A percentile compares a stretch with the other conserved stretches of the same genome.
These are phyloP conservation scores for Pyrocoelia pectoralis DNA, from an alignment of 2,888 invertebrate species.

Conservation along the genomic window DNA sequence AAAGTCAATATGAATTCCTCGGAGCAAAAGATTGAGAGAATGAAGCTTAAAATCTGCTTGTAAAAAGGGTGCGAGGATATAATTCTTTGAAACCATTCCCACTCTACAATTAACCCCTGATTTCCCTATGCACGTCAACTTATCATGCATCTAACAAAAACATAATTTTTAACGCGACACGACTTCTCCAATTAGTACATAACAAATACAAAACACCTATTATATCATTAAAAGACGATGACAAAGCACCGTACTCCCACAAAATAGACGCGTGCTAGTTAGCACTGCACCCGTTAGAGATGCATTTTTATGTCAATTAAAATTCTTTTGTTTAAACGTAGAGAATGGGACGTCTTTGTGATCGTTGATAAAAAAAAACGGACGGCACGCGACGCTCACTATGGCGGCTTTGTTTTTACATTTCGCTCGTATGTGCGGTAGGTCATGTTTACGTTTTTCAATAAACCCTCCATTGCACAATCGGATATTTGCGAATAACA, in stretches of 20 bases:
- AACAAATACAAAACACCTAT: conserved; percentile 43
- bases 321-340: conserved; percentile 30
- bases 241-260: conserved; percentile 38
- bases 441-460: neutral
- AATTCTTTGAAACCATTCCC: too few relatives aligned
- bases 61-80: too few relatives aligned
- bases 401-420: conserved; percentile 34
- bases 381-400: conserved; percentile 38
- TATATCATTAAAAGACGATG: conserved; percentile 40
- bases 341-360: conserved; percentile 31
- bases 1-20: too few relatives aligned
- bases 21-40: too few relatives aligned
- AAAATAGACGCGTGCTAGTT: conserved; percentile 44
- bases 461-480: neutral
- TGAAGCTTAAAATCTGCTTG: too few relatives aligned
- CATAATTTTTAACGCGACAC: conserved; percentile 39
- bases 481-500: conserved; percentile 5
- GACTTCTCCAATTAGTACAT: conserved; percentile 39
- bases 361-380: conserved; percentile 22
- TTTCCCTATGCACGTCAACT: conserved; percentile 9
- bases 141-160: conserved; percentile 7
- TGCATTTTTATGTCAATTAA: conserved; percentile 46
- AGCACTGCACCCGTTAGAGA: conserved; percentile 40
- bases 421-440: conserved; percentile 15
- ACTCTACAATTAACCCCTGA: neutral